These are phyloP conservation scores for Hirundichthys speculiger DNA, from an alignment of 2,113 vertebrate genomes.

Conservation along the genomic window DNA sequence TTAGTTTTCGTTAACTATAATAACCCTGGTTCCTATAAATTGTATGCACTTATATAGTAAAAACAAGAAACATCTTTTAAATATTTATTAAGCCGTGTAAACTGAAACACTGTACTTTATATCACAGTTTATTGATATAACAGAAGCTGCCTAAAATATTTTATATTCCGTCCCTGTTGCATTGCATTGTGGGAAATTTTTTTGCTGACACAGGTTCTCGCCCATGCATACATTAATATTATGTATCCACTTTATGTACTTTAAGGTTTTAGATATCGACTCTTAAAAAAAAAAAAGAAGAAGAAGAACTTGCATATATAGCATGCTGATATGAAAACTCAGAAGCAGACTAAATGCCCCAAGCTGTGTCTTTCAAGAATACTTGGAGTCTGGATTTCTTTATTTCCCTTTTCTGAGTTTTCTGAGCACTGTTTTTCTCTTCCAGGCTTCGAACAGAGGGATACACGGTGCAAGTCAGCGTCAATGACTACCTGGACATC, in stretches of 20 bases:
- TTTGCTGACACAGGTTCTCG: no score
- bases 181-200: background rate
- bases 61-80: background rate
- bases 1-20: no score
- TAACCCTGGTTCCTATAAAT: no score
- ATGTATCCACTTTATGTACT: background rate
- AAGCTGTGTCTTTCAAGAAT: no score
- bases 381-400: background rate
- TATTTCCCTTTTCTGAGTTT: background rate
- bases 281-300: no score
- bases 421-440: conserved; percentile 11
- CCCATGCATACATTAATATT: background rate
- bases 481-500: conserved; percentile 97
- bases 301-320: no score
- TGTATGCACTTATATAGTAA: background rate
- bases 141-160: background rate
- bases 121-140: background rate
- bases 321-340: no score
- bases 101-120: background rate
- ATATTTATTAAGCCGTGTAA: background rate
- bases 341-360: no score
- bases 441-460: conserved; percentile 88
- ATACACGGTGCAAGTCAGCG: conserved; percentile 94
- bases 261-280: no score
- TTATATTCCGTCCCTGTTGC: background rate